Base-by-base conservation (phyloP, 2,888 invertebrate genomes). In the Diarsia mendica region DNA sequence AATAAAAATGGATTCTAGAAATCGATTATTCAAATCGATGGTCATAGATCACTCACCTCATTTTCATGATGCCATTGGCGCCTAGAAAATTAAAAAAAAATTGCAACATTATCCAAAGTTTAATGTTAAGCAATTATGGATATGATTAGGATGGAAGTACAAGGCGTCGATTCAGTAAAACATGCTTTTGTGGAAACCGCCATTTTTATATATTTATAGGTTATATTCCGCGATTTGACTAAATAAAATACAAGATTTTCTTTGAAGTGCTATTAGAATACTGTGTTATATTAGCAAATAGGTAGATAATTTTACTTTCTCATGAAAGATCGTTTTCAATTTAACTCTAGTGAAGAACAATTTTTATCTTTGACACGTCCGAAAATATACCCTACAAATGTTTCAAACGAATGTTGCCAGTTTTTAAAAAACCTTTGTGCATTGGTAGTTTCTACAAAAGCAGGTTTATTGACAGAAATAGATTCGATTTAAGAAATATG, bases 401-500 rank as follows among this genome's bases (percentile, higher is more conserved):
- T 79, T 73, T 84, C 77, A 76, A 76, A 81, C 83, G 70, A 83
- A 88, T 89, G 89, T 90, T 90, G 87, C 89, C 87, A 90, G 84
- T 77, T 82, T 69, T 85, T 51, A 77, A 87, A 82, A 72, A 72
- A 80, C 66, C 55, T 2, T 23, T 84, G 73, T 70, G 75, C 78
- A 82, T 83, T 89, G 90, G 89, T 90, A 89, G 89, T 85, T 85
- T 90, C 72, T 78, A 82, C 82, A 79, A 71, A 79, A 83, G 64
- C 60, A 18, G 60, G 71, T 83, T 82, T 66, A 72, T 76, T 82
- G 80, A 79, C 76, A 60, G 85, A 77, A 85, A 88, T 89, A 90
- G 87, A 88, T 90, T 94, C 91, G 91, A 93, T 94, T 87, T 95
- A 95, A 95, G 95, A 92, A 85, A 93, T 93, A 92, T 95, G 92